Conservation (phyloP, 2,797 vertebrate genomes). For the Coilia nasus region DNA sequence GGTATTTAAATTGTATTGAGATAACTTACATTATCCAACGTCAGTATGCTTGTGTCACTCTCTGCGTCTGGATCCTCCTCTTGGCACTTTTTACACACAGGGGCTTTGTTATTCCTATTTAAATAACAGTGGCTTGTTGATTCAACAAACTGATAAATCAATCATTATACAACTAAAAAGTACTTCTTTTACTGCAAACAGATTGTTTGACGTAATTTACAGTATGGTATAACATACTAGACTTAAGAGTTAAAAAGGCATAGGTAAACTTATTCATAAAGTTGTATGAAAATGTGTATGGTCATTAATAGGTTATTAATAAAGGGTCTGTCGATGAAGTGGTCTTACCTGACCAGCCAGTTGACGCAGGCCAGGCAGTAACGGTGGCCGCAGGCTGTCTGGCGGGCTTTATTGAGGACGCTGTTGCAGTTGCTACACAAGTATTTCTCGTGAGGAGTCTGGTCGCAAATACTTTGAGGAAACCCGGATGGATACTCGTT, state of each 20-base stretch:
- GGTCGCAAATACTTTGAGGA: conserved; percentile 69
- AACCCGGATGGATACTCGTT: conserved; percentile 80
- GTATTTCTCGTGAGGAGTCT: conserved; percentile 67
- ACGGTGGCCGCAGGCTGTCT: conserved; percentile 70
- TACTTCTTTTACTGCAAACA: background rate
- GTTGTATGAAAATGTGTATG: too few relatives aligned
- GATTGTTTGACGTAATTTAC: background rate
- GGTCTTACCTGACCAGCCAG: conserved; percentile 76
- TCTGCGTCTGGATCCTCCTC: conserved; percentile 59
- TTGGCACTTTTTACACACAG: conserved; percentile 75
- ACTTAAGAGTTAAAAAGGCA: background rate
- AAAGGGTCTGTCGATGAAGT: background rate
- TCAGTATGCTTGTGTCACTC: conserved; percentile 65
- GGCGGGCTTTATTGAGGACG: conserved; percentile 72
- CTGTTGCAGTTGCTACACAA: conserved; percentile 75
- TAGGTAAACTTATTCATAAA: background rate
- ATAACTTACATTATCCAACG: conserved; percentile 63
- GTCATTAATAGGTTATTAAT: background rate
- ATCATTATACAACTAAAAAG: background rate
- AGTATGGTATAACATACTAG: background rate
- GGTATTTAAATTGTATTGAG: background rate
- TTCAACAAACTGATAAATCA: background rate
- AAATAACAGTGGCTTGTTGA: background rate
- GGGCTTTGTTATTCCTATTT: conserved; percentile 72
- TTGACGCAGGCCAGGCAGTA: conserved; percentile 74